phyloP scores from a whole-genome alignment of 37 sponge, comb jelly and placozoan genomes.

The Dysidea cf. avara region DNA sequence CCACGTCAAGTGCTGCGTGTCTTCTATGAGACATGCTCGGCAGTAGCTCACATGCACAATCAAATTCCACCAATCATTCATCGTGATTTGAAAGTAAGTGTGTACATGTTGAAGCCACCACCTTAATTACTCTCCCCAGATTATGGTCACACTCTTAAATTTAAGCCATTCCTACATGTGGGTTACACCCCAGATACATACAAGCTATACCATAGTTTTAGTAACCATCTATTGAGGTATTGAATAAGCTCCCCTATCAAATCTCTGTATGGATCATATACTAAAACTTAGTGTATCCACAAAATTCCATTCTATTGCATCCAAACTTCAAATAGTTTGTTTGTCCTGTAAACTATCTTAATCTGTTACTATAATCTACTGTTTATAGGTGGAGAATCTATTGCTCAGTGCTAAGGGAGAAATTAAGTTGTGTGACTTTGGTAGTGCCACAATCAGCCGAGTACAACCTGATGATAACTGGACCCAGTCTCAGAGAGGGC shows the following conservation, averaged over 20 bases:
- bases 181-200: no score
- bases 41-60: constrained; percentile 87
- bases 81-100: constrained; percentile 88
- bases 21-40: constrained; percentile 83
- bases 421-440: constrained; percentile 97
- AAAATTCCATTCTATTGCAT: no score
- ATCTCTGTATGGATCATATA: no score
- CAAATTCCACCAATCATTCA: constrained; percentile 87
- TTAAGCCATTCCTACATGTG: no score
- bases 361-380: no score
- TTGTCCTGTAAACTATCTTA: not conserved
- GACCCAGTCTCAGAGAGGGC: constrained; percentile 76
- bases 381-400: constrained; percentile 84
- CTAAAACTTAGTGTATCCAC: no score
- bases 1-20: constrained; percentile 75
- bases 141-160: no score
- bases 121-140: not conserved
- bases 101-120: not conserved
- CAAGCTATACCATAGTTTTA: no score
- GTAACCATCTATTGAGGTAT: no score
- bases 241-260: no score
- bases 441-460: constrained; percentile 84
- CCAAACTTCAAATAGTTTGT: no score
- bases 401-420: constrained; percentile 56
- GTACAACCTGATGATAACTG: constrained; percentile 76